A percentile compares a stretch with the other conserved stretches of the same genome.
Evolutionary conservation across 2,113 vertebrate genomes (phyloP).

Genomic region (Lepidothrix coronata): DNA sequence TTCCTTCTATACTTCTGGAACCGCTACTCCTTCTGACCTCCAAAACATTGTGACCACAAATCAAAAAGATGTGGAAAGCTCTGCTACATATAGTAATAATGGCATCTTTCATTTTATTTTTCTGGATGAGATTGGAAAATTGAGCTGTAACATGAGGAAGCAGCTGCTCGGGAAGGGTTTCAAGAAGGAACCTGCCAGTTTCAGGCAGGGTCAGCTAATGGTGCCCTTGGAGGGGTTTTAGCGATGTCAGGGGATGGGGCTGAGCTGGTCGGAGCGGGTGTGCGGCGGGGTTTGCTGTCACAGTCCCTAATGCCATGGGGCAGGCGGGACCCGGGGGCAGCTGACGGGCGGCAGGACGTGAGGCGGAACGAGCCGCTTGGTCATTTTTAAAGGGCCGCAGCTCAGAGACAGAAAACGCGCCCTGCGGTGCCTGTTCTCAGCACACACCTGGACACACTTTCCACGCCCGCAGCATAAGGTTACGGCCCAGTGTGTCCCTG

Average conservation of each 20-base stretch:
- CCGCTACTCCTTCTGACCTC: neutral
- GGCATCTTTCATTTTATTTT: neutral
- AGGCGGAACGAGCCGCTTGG: neutral
- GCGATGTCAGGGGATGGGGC: fast-evolving
- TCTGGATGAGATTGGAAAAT: neutral
- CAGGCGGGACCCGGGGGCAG: neutral
- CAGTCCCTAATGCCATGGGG: no score
- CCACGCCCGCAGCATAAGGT: neutral
- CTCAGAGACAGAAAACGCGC: neutral
- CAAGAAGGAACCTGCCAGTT: neutral
- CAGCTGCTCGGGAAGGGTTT: neutral
- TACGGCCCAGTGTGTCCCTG: no score
- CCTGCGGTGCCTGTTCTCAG: neutral
- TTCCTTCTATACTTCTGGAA: neutral
- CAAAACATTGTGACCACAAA: neutral
- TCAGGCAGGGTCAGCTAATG: fast-evolving
- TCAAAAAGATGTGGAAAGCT: neutral
- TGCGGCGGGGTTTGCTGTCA: no score
- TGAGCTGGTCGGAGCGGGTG: fast-evolving
- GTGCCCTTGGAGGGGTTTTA: fast-evolving
- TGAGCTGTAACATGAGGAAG: neutral
- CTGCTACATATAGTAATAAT: neutral
- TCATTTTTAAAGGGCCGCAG: no score
- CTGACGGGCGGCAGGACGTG: neutral
- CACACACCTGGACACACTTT: neutral